These are phyloP conservation scores for Aporrectodea caliginosa DNA, from an alignment of 1,140 invertebrate genomes.

Conservation along the genomic window DNA sequence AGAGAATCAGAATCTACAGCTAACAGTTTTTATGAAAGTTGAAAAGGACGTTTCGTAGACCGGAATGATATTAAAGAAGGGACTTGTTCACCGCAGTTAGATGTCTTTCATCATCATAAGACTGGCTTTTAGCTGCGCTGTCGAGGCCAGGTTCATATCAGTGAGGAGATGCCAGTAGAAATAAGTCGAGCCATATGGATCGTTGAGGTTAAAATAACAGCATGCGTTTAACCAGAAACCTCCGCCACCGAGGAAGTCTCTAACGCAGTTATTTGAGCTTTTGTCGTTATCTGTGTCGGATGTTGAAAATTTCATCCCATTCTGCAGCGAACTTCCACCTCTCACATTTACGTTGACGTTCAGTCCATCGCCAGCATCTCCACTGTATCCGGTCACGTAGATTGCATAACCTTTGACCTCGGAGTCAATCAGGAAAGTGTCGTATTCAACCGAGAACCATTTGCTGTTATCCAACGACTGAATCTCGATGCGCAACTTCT, in stretches of 20 bases:
- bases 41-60: no score
- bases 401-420: neutral
- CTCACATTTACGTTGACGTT: neutral
- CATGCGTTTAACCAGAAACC: slow-evolving; percentile 11
- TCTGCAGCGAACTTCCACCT: no score
- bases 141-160: neutral
- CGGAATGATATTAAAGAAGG: no score
- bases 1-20: no score
- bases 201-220: slow-evolving; percentile 9
- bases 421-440: neutral
- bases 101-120: neutral
- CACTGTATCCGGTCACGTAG: slow-evolving; percentile 9
- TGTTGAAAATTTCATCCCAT: slow-evolving; percentile 17
- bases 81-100: no score
- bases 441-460: slow-evolving; percentile 11
- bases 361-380: neutral
- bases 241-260: neutral
- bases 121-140: neutral
- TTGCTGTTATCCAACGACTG: neutral
- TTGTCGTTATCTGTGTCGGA: slow-evolving; percentile 7
- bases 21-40: no score
- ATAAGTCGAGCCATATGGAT: neutral
- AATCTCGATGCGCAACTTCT: slow-evolving; percentile 6
- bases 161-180: neutral
- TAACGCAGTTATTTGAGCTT: neutral